Evolutionary conservation across 2,113 vertebrate species (phyloP).

Genomic region (Herpetotheres cachinnans): DNA sequence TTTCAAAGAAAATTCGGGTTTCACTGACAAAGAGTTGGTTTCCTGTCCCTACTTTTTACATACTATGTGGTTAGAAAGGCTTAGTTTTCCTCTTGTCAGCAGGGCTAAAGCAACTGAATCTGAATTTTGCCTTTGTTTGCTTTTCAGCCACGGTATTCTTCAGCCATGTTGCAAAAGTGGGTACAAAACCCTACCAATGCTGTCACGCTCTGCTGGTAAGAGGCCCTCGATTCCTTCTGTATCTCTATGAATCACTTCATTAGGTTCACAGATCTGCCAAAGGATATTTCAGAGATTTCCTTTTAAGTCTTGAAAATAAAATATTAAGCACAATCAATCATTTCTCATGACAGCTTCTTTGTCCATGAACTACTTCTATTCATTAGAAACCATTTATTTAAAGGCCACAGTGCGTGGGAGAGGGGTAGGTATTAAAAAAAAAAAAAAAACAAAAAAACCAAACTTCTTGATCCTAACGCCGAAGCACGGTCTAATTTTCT

Average conservation of each 20-base stretch:
- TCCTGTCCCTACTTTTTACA: not conserved
- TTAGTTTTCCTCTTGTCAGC: not conserved
- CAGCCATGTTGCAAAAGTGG: not conserved
- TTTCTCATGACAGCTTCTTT: not conserved
- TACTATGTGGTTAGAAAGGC: not conserved
- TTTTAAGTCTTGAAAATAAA: constrained; percentile 39
- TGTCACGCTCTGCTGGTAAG: not conserved
- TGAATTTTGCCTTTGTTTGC: not conserved
- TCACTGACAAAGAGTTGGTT: not conserved
- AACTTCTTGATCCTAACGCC: not conserved
- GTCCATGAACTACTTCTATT: not conserved
- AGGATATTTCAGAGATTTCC: constrained; percentile 20
- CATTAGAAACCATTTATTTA: constrained; percentile 4
- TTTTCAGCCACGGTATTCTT: not conserved
- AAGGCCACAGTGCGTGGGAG: not conserved
- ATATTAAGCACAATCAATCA: constrained; percentile 29
- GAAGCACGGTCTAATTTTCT: not conserved
- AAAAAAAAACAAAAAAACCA: not conserved
- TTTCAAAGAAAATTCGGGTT: not conserved
- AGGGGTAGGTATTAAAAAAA: not conserved
- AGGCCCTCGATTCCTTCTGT: not conserved
- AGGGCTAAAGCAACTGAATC: not conserved
- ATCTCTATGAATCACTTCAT: not conserved
- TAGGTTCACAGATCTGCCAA: constrained; percentile 14
- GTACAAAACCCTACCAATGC: not conserved